These are phyloP conservation scores for Lota lota DNA, from an alignment of 2,113 vertebrate genomes.

Conservation along the genomic window DNA sequence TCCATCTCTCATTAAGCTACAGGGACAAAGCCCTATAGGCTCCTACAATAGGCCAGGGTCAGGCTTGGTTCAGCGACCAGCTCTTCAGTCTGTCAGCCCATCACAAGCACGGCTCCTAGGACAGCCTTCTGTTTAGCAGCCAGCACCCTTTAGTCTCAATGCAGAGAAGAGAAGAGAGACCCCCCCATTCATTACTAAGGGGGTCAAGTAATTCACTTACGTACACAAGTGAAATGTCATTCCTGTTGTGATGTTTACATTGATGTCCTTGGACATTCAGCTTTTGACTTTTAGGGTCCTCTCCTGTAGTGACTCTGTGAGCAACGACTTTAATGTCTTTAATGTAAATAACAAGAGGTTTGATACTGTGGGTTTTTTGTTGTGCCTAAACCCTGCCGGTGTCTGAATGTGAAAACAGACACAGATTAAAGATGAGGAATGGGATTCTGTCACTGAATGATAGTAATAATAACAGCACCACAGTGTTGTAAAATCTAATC, in stretches of 20 bases:
- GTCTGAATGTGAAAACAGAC: constrained; percentile 44
- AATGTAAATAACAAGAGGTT: neutral
- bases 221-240: constrained; percentile 35
- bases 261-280: constrained; percentile 1
- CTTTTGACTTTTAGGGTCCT: constrained; percentile 8
- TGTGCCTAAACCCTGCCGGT: constrained; percentile 5
- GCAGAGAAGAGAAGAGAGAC: constrained; percentile 18
- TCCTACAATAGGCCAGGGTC: constrained; percentile 71
- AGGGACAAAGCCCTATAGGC: constrained; percentile 66
- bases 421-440: constrained; percentile 63
- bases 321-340: neutral
- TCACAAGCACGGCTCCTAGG: constrained; percentile 61
- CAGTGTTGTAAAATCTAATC: constrained; percentile 66
- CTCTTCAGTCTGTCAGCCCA: constrained; percentile 66
- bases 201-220: constrained; percentile 53
- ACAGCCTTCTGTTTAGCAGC: constrained; percentile 57
- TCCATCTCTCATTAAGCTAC: constrained; percentile 72
- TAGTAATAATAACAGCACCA: constrained; percentile 39
- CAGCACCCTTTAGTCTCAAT: constrained; percentile 50
- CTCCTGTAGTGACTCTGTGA: neutral
- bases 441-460: constrained; percentile 36
- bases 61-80: constrained; percentile 70
- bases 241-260: constrained; percentile 23
- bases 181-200: constrained; percentile 51
- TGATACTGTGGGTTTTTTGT: neutral